Evolutionary conservation across 2,797 vertebrate genomes (phyloP).

Genomic region (Prionace glauca): DNA sequence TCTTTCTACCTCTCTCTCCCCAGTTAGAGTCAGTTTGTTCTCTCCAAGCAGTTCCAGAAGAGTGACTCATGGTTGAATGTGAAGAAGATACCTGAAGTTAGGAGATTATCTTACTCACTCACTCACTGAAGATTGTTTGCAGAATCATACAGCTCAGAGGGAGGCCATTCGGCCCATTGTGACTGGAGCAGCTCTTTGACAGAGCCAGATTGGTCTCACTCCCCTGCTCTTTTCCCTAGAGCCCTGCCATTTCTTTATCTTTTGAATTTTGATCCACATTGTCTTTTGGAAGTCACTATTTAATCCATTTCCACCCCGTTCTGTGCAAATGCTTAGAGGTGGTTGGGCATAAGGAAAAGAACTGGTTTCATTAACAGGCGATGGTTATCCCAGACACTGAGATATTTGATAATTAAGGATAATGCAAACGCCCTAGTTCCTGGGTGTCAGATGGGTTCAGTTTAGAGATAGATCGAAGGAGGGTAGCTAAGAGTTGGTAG

Average conservation of each 20-base stretch:
- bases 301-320: neutral
- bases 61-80: neutral
- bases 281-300: neutral
- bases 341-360: neutral
- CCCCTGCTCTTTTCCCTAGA: neutral
- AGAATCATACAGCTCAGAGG: neutral
- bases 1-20: neutral
- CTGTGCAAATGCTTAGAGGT: neutral
- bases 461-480: too few species aligned
- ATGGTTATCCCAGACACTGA: neutral
- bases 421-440: neutral
- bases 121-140: neutral
- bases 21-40: neutral
- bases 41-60: neutral
- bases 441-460: too few species aligned
- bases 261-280: neutral
- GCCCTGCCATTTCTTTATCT: neutral
- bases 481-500: neutral
- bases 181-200: neutral
- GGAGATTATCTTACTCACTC: neutral
- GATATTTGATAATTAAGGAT: neutral
- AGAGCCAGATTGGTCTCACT: neutral
- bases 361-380: neutral
- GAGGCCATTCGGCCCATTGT: neutral
- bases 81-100: neutral